Conservation (phyloP, 2,113 vertebrate genomes). For the Ceyx melanurus region DNA sequence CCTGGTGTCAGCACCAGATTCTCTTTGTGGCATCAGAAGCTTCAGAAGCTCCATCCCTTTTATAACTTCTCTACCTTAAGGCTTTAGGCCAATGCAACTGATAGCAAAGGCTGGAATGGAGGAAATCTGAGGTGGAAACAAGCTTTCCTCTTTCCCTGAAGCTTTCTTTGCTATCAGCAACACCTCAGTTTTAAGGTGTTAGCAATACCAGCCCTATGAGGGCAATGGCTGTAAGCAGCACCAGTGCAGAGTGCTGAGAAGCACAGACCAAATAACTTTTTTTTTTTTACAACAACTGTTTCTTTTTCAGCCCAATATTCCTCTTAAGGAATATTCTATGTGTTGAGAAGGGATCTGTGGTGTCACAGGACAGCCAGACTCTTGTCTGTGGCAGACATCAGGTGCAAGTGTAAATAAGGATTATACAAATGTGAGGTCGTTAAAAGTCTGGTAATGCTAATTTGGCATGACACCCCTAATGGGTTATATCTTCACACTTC, state of each 20-base stretch:
- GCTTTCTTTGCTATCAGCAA: background rate
- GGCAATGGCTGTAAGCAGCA: background rate
- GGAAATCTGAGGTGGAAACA: background rate
- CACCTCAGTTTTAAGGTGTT: background rate
- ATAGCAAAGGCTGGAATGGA: background rate
- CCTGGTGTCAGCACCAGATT: background rate
- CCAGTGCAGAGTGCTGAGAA: background rate
- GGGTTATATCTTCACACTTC: slow-evolving; percentile 81
- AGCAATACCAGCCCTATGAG: background rate
- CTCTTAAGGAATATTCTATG: background rate
- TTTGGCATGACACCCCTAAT: slow-evolving; percentile 80
- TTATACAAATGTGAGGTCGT: slow-evolving; percentile 82
- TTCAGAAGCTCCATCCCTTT: background rate
- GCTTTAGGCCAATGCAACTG: background rate
- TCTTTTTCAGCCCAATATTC: background rate
- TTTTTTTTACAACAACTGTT: background rate
- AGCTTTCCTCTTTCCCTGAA: background rate
- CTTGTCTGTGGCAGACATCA: slow-evolving; percentile 48
- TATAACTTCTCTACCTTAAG: background rate
- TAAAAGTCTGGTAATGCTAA: slow-evolving; percentile 84
- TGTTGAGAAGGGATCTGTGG: background rate
- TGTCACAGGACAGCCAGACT: background rate
- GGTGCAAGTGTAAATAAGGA: slow-evolving; percentile 78
- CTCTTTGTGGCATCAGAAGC: background rate
- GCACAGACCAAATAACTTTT: too few species aligned